Conservation (phyloP, 2,797 vertebrate species). For the Chlorospingus flavigularis region DNA sequence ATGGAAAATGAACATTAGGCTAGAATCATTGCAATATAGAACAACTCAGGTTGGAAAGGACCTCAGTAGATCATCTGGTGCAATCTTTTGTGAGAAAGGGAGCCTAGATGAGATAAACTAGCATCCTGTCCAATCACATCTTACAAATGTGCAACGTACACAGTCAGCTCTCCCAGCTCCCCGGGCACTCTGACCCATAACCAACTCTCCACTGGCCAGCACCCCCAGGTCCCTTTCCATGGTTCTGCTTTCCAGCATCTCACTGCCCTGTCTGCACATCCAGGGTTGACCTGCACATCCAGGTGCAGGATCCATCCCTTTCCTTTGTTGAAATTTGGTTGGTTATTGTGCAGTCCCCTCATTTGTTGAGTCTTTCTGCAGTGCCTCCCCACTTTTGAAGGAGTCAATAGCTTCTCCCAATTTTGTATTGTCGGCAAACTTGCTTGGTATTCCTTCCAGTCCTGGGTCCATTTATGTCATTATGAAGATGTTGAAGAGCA, state of each 20-base stretch:
- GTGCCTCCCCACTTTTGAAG: background rate
- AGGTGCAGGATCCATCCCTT: background rate
- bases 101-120: background rate
- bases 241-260: background rate
- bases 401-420: background rate
- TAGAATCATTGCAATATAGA: background rate
- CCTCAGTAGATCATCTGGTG: background rate
- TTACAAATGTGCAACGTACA: background rate
- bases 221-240: background rate
- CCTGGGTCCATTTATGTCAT: background rate
- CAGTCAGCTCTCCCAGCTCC: background rate
- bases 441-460: background rate
- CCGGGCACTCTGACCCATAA: background rate
- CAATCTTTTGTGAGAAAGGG: background rate
- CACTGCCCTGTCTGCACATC: background rate
- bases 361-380: background rate
- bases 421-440: background rate
- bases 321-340: background rate
- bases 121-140: background rate
- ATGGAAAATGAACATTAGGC: background rate
- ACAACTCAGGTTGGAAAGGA: background rate
- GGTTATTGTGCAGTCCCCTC: background rate
- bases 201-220: background rate
- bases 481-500: background rate
- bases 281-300: background rate